Base-by-base conservation (phyloP, 2,113 vertebrate genomes). In the Melanerpes formicivorus region DNA sequence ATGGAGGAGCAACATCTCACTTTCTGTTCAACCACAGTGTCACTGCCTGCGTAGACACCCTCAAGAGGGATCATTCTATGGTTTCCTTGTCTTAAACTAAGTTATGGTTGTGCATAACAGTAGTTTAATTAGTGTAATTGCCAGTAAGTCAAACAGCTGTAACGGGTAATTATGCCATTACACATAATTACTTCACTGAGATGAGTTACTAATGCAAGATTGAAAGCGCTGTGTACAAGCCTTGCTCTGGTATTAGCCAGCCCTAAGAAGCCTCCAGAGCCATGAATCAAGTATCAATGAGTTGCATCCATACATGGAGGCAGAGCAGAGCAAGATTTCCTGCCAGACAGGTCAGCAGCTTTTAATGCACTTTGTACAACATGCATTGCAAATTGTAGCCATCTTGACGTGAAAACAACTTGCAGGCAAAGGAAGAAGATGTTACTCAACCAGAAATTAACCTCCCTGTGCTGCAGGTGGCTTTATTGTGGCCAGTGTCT, bases 141-240 rank as follows among this genome's bases (percentile, higher is more conserved):
- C 63, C 84, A 95, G 81, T 84, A 92, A 93, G 67, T 84, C 84
- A 92, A 93, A 93, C 42, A 92, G 64, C 71, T 92, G 84, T 87
- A 95, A 91, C 0, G 2, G n/a, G 14, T 90, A 92, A 93, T 96
- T 89, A 92, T 89, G 71, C 74, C 87, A 89, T 95, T 96, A 81
- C 59, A 89, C 19, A 21, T 86, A 87, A 95, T 95, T 92, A 62
- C 84, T 93, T 93, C 59, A 42, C 74, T 46, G 63, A 91, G 64
- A 52, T 91, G 72, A 87, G 72, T 89, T 89, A 79, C 55, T 79
- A 90, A 90, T 59, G 18, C 67, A 55, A 78, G 17, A 63, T 84
- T 90, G 9, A 86, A 80, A 90, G 23, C 18, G 17, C 11, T 21
- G 14, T 1, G 1, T 71, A 50, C 44, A 59, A 60, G 18, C 50